A percentile compares a stretch with the other conserved stretches of the same genome.
Conservation (phyloP, 2,888 invertebrate species). For the Metallyticus violacea region DNA sequence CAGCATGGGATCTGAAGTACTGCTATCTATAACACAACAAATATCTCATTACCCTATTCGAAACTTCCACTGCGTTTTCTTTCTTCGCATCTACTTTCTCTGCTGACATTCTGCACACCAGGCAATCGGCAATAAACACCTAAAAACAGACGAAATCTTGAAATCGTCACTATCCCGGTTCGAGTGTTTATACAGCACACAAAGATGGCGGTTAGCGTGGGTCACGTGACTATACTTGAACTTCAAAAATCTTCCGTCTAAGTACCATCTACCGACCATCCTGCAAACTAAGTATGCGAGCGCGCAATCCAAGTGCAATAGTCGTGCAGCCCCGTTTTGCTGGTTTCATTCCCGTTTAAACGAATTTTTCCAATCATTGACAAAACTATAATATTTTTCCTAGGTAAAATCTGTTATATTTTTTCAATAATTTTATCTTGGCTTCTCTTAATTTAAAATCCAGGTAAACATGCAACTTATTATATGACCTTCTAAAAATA, state of each 20-base stretch:
- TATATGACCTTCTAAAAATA: too few relatives aligned
- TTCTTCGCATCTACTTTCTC: constrained; percentile 47
- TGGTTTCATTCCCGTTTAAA: too few relatives aligned
- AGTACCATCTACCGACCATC: not conserved
- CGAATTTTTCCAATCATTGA: too few relatives aligned
- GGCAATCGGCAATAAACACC: constrained; percentile 45
- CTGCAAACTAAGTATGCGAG: not conserved
- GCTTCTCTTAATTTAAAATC: too few relatives aligned
- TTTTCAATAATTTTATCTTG: too few relatives aligned
- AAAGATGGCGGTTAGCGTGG: constrained; percentile 62
- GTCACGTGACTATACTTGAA: constrained; percentile 51
- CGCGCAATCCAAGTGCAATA: not conserved
- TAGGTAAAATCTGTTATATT: too few relatives aligned
- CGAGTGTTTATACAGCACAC: constrained; percentile 54
- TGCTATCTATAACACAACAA: not conserved
- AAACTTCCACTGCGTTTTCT: constrained; percentile 47
- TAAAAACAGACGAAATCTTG: constrained; percentile 39
- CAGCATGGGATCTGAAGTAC: constrained; percentile 33
- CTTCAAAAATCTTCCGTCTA: constrained; percentile 26
- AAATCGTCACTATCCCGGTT: constrained; percentile 26
- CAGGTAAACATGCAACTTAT: too few relatives aligned
- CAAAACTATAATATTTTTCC: too few relatives aligned
- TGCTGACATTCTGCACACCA: constrained; percentile 45
- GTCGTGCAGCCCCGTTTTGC: too few relatives aligned
- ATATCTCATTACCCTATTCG: constrained; percentile 44